Evolutionary conservation across 2,113 vertebrate species (phyloP).

Genomic region (Tympanuchus pallidicinctus): DNA sequence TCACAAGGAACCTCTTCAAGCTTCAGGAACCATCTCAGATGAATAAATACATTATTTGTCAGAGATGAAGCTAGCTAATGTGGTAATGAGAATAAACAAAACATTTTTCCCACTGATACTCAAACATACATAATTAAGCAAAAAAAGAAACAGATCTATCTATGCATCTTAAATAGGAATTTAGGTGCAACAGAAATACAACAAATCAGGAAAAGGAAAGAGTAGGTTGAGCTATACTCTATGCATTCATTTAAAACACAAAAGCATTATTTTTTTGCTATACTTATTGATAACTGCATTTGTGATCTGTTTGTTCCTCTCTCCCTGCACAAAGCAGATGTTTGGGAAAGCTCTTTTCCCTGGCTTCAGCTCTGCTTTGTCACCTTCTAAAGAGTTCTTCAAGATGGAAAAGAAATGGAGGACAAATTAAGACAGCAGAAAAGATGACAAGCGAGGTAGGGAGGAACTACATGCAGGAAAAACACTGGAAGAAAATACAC

Average conservation of each 20-base stretch:
- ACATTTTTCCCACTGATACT: background rate
- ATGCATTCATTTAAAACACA: background rate
- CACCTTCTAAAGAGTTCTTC: background rate
- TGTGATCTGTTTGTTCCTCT: background rate
- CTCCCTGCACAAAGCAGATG: accelerated
- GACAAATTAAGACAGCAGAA: background rate
- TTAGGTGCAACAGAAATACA: background rate
- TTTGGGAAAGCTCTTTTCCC: background rate
- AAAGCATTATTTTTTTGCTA: background rate
- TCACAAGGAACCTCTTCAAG: background rate
- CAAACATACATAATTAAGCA: accelerated
- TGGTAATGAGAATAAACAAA: background rate
- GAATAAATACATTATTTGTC: background rate
- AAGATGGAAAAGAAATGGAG: background rate
- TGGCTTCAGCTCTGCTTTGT: background rate
- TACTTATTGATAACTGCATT: background rate
- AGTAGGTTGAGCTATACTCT: background rate
- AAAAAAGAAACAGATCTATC: background rate
- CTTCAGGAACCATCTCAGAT: background rate
- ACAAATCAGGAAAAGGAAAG: background rate
- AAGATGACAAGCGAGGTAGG: background rate
- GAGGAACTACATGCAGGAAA: background rate
- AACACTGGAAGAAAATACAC: background rate
- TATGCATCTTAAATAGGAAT: background rate
- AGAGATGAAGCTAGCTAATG: background rate